Evolutionary conservation across 2,113 vertebrate species (phyloP).

Genomic region (Eclectus roratus): DNA sequence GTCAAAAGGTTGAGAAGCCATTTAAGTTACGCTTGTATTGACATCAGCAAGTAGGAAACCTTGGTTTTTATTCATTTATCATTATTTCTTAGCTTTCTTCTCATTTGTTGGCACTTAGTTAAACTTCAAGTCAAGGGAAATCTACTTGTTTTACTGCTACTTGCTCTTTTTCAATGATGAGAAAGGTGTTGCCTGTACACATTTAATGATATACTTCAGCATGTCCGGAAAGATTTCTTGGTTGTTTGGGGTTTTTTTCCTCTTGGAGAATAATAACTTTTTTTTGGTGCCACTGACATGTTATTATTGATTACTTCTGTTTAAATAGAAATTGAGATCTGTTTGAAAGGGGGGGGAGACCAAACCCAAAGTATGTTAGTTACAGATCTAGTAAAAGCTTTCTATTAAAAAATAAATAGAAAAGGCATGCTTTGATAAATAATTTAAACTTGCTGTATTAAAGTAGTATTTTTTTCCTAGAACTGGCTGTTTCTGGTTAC

Average conservation of each 20-base stretch:
- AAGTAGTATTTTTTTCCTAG: background rate
- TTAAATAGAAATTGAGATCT: constrained; percentile 5
- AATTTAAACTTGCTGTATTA: background rate
- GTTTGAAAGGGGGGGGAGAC: background rate
- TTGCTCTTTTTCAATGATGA: background rate
- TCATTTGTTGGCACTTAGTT: background rate
- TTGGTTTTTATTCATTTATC: background rate
- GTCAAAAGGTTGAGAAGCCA: background rate
- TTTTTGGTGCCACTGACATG: background rate
- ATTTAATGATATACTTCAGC: background rate
- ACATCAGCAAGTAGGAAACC: background rate
- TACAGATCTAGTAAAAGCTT: background rate
- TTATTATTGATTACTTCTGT: constrained; percentile 12
- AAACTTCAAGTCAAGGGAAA: background rate
- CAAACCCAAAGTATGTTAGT: background rate
- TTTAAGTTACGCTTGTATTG: background rate
- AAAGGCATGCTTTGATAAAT: background rate
- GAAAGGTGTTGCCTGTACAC: background rate
- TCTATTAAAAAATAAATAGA: background rate
- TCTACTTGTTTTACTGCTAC: background rate
- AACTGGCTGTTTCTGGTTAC: constrained; percentile 2
- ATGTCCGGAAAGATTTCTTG: background rate
- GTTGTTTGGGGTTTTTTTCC: background rate
- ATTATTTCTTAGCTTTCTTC: background rate
- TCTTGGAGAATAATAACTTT: background rate